phyloP scores from a whole-genome alignment of 2,113 vertebrate genomes.

The Vidua macroura region DNA sequence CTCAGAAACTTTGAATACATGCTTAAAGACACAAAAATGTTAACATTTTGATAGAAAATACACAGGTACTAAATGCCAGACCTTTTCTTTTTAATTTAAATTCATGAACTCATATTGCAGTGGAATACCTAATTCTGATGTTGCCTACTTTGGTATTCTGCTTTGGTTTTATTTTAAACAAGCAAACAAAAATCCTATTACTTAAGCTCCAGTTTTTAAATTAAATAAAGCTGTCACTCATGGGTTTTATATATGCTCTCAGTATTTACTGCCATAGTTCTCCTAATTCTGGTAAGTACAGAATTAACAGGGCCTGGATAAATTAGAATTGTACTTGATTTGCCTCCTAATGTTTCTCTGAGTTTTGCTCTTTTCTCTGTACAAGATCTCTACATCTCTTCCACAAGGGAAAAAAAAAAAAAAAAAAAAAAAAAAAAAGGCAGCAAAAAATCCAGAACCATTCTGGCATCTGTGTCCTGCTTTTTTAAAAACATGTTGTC shows the following conservation, averaged over 20 bases:
- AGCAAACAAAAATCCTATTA: not conserved
- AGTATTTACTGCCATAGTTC: not conserved
- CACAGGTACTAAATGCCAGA: not conserved
- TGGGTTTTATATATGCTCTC: not conserved
- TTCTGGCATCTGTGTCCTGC: not conserved
- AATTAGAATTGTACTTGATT: not conserved
- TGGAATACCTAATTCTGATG: not conserved
- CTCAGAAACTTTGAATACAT: not conserved
- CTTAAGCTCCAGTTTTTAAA: not conserved
- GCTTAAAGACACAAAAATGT: not conserved
- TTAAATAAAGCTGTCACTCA: not conserved
- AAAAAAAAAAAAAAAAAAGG: not conserved
- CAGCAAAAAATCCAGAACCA: not conserved
- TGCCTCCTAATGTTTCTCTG: not conserved
- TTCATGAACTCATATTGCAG: not conserved
- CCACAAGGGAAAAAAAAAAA: not conserved
- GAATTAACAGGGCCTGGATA: not conserved
- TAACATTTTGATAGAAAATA: not conserved
- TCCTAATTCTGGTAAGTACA: not conserved
- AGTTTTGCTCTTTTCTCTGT: not conserved
- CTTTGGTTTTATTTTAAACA: constrained; percentile 8
- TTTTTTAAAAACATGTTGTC: not conserved
- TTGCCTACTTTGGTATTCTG: not conserved
- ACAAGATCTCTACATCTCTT: not conserved
- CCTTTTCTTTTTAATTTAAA: not conserved